phyloP scores from a whole-genome alignment of 2,113 vertebrate genomes.

The Hippocampus barbouri region DNA sequence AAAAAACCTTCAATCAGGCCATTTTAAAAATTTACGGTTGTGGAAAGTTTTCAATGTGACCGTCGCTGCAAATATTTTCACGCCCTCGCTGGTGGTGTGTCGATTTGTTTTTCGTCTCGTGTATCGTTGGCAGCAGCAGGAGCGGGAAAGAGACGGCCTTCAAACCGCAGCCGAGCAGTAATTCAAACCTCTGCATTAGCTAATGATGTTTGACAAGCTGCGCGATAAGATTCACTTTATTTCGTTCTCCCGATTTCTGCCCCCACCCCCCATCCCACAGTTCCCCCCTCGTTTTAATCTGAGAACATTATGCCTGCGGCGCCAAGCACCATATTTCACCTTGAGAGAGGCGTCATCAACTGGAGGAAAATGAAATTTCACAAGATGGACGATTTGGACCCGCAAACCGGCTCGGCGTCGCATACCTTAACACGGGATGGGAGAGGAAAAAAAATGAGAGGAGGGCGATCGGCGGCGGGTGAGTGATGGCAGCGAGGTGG shows the following conservation, averaged over 20 bases:
- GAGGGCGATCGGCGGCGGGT: conserved; percentile 51
- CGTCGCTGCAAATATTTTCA: conserved; percentile 36
- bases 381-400: conserved; percentile 62
- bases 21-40: neutral
- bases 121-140: conserved; percentile 13
- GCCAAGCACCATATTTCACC: conserved; percentile 58
- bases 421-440: conserved; percentile 45
- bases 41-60: neutral
- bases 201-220: conserved; percentile 53
- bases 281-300: conserved; percentile 37
- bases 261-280: accelerated
- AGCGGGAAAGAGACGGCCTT: conserved; percentile 20
- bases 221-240: conserved; percentile 51
- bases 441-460: conserved; percentile 38
- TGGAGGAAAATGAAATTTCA: conserved; percentile 56
- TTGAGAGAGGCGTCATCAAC: conserved; percentile 47
- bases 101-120: conserved; percentile 41
- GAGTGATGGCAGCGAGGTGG: conserved; percentile 58
- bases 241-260: conserved; percentile 29
- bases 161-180: conserved; percentile 30
- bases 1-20: neutral
- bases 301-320: conserved; percentile 36
- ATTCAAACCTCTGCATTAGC: conserved; percentile 38
- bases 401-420: conserved; percentile 57
- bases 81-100: conserved; percentile 34